Evolutionary conservation across 2,113 vertebrate genomes (phyloP).

Genomic region (Corydoras sp.): DNA sequence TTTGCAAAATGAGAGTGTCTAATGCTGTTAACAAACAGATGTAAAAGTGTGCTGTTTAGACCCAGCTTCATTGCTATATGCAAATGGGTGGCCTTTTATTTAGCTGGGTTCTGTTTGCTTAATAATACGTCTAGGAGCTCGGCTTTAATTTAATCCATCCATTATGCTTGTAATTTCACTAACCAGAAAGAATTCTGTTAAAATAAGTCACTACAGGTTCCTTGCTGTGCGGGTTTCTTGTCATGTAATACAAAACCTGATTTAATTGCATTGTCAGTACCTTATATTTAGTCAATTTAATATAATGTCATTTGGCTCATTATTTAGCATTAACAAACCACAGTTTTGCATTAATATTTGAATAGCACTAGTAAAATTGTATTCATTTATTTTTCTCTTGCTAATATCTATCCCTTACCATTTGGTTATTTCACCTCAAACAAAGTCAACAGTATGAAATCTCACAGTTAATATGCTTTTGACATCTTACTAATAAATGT

Average conservation of each 20-base stretch:
- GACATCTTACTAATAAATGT: too few relatives aligned
- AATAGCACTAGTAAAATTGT: background rate
- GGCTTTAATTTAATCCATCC: slow-evolving; percentile 17
- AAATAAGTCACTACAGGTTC: background rate
- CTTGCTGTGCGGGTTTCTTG: background rate
- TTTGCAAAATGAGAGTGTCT: background rate
- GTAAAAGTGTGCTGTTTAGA: slow-evolving; percentile 8
- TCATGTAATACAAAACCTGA: background rate
- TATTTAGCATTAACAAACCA: background rate
- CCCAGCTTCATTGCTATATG: background rate
- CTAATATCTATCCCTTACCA: too few relatives aligned
- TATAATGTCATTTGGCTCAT: background rate
- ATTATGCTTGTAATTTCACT: slow-evolving; percentile 1
- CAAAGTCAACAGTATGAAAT: background rate
- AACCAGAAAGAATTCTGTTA: background rate
- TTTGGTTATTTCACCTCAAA: too few relatives aligned
- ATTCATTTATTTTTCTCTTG: too few relatives aligned
- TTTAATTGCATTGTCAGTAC: background rate
- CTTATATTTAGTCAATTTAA: background rate
- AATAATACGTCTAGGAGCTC: slow-evolving; percentile 19
- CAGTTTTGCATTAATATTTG: background rate
- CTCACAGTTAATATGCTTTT: background rate
- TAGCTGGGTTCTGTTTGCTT: background rate
- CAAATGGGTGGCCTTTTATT: background rate
- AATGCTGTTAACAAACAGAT: background rate